Evolutionary conservation across 2,888 invertebrate species (phyloP), one percentile per base, ranked within the genome.

Genomic region (Crossocerus cetratus): DNA sequence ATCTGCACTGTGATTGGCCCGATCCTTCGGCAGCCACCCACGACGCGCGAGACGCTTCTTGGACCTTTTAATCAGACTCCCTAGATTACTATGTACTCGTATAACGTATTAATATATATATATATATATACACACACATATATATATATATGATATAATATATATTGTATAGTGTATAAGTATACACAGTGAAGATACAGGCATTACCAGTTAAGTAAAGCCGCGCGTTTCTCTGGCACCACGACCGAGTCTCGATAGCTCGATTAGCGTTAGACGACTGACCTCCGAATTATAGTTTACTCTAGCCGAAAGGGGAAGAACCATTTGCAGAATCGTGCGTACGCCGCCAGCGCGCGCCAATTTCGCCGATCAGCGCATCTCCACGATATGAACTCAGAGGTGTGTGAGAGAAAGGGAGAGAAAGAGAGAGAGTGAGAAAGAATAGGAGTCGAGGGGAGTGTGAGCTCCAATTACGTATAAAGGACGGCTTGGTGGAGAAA

Each of bases 231-330:
- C 73, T 80, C 63, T 74, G 85, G 85, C 85, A 86, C 86, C 87
- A 87, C 83, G 75, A 84, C 84, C 84, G 85, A 78, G 81, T 84
- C 81, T 86, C 85, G 85, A 87, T 86, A 84, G 85, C 86, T 87
- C 86, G 85, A 87, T 87, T 87, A 86, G 87, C 85, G 84, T 86
- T 87, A 87, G 87, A 87, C 85, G 86, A 87, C 87, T 87, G 87
- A 87, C 82, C 84, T 87, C 86, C 87, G 87, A 87, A 87, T 87
- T 87, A 87, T 86, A 82, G 76, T 80, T 66, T 78, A 74, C 55
- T 81, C 67, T 82, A 82, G 82, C 68, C 59, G 32, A 32, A 32
- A 32, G 8, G 11, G 32, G 32, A 32, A 32, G 32, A 32, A 32
- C 32, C 32, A 32, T 69, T 66, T 71, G 63, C 65, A 66, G 60